A percentile compares a stretch with the other conserved stretches of the same genome.
phyloP scores from a whole-genome alignment of 2,113 vertebrate species.

The Cryptoleucopteryx plumbea region DNA sequence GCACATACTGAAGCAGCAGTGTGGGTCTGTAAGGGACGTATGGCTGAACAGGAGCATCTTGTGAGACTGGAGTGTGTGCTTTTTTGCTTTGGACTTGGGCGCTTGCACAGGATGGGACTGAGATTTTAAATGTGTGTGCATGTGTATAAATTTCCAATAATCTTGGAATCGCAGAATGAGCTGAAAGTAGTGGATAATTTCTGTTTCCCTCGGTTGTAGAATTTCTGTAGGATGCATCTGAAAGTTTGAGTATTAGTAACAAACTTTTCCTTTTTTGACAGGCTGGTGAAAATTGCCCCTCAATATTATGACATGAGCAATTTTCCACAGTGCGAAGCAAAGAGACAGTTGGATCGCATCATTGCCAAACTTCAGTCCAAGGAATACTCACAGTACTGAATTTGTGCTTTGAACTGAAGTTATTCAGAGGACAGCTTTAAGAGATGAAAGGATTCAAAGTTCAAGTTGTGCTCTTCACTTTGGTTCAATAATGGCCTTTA shows the following conservation, averaged over 20 bases:
- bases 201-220: neutral
- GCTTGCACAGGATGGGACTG: neutral
- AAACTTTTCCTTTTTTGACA: constrained; percentile 69
- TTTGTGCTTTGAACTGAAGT: constrained; percentile 74
- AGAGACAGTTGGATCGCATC: constrained; percentile 96
- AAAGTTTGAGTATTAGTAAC: constrained; percentile 38
- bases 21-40: accelerated
- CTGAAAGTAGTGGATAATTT: neutral
- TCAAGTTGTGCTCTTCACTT: constrained; percentile 83
- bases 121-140: neutral
- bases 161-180: neutral
- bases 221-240: neutral
- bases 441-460: constrained; percentile 74
- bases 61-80: accelerated
- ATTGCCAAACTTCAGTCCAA: constrained; percentile 94
- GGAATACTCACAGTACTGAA: constrained; percentile 95
- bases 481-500: constrained; percentile 84
- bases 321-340: constrained; percentile 97
- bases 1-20: neutral
- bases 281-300: constrained; percentile 95
- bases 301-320: constrained; percentile 98
- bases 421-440: constrained; percentile 79
- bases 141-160: neutral
- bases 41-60: accelerated
- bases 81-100: neutral